Evolutionary conservation across 2,888 invertebrate genomes (phyloP), one percentile per base, ranked within the genome.

Genomic region (Asteroscopus sphinx): DNA sequence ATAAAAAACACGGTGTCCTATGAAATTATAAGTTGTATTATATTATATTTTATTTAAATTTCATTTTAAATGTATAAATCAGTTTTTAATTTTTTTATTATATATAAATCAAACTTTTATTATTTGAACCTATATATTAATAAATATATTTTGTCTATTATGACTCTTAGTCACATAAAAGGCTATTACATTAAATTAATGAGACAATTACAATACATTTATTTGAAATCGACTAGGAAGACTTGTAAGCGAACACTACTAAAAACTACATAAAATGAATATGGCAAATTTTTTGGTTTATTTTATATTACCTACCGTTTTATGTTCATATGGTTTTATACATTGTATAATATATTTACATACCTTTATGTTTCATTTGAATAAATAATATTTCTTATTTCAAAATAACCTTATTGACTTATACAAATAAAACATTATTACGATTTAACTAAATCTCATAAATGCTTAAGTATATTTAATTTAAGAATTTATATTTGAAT

Each of bases 151-250:
- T 36, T 52, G 16, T 17, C 2, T 28, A 56, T 30, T 56, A 42
- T 68, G 76, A 76, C 72, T 73, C 41, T 16, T 1, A 75, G 76
- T 67, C 73, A 75, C 30, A 58, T 75, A 53, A 54, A 41, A 60
- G 7, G 26, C 12, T 37, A 48, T 15, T 32, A 49, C 7, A 44
- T 54, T 28, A 15, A 35, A 44, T 39, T 53, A 53, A 30, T 41
- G 46, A 45, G 30, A 53, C 9, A 52, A 53, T 53, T 63, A 73
- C 47, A 45, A 68, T 58, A 68, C 21, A 75, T 60, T 59, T 52
- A 60, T 39, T 58, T 40, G 25, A 57, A 72, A 62, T 56, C 56
- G 54, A 75, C 72, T 72, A 72, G 63, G 53, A 52, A 55, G 5
- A 54, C 30, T 56, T 56, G 52, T 46, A 70, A 53, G 57, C 58